Base-by-base conservation (phyloP, 2,113 vertebrate genomes). In the Megaleporinus macrocephalus region DNA sequence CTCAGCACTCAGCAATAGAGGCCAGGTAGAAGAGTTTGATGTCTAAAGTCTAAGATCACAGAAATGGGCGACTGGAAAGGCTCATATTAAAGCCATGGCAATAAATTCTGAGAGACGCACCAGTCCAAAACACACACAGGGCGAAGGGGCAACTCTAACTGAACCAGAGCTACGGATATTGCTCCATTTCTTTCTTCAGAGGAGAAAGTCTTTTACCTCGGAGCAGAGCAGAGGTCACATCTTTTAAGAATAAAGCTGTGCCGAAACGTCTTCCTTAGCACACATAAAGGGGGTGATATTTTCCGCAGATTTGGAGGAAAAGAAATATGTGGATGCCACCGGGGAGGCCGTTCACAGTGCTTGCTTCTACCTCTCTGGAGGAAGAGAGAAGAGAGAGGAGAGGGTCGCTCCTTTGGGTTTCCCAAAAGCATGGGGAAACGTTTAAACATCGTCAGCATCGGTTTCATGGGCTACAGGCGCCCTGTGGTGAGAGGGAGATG, bases 381-480 rank as follows among this genome's bases (percentile, higher is more conserved):
- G 68, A 7, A 76, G 59, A 51, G 27, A 62, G 30, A 24, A 27
- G 36, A 68, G 26, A 22, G 36, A 18, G 76, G 68, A 2, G 80
- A 82, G 27, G 65, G 30, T 47, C 59, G 7, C 61, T 78, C 73
- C 79, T 65, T 61, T 36, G 73, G 71, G 71, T 62, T 36, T 66
- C 70, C 75, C 44, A 47, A 26, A 76, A 59, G 70, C 51, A 78
- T 41, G 73, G 65, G 44, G 57, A 76, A 83, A 72, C 53, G 29
- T 83, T 79, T 83, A 71, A 86, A 80, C 47, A 6, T 55, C 6
- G 62, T 51, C 83, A 82, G 76, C 76, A 71, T 82, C 47, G 22
- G 57, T 79, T 85, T 85, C 76, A 79, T 26, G 29, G 84, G 71
- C 84, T 72, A 44, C 62, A 55, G 77, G 26, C 70, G 61, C 66